phyloP scores from a whole-genome alignment of 2,888 invertebrate species.

The Drosophila kambysellisi region DNA sequence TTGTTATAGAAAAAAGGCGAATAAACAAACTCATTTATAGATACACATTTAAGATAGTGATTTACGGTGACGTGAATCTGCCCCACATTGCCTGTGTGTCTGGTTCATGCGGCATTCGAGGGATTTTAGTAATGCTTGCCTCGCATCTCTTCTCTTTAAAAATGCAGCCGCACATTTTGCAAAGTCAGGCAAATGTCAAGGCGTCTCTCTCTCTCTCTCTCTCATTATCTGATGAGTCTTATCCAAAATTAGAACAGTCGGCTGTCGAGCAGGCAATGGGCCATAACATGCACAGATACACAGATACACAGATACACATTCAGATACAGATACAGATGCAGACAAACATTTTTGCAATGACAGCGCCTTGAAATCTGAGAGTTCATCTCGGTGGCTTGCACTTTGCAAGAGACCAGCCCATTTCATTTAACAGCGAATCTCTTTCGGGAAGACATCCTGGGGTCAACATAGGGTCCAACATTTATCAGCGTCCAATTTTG shows the following conservation, averaged over 20 bases:
- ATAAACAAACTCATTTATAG: neutral
- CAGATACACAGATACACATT: conserved; percentile 11
- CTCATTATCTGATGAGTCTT: neutral
- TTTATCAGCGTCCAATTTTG: conserved; percentile 61
- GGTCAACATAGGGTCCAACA: conserved; percentile 47
- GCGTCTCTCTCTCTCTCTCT: conserved; percentile 15
- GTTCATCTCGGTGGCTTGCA: conserved; percentile 36
- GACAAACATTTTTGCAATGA: conserved; percentile 22
- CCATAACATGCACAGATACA: conserved; percentile 14
- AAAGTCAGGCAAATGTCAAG: conserved; percentile 54
- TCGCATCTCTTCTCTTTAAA: conserved; percentile 29
- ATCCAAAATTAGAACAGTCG: conserved; percentile 50
- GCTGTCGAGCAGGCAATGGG: conserved; percentile 20
- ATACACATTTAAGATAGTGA: conserved; percentile 7
- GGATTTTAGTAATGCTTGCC: conserved; percentile 31
- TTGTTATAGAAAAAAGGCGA: neutral
- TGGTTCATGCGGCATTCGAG: conserved; percentile 12
- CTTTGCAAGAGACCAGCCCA: conserved; percentile 18
- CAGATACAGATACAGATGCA: conserved; percentile 11
- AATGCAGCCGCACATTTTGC: conserved; percentile 43
- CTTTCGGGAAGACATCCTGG: conserved; percentile 11
- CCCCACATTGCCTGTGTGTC: conserved; percentile 14
- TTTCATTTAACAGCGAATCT: conserved; percentile 34
- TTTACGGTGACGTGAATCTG: conserved; percentile 21
- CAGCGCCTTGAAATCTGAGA: conserved; percentile 35